These are phyloP conservation scores for Subacronicta megacephala DNA, from an alignment of 2,888 invertebrate species.

Conservation along the genomic window DNA sequence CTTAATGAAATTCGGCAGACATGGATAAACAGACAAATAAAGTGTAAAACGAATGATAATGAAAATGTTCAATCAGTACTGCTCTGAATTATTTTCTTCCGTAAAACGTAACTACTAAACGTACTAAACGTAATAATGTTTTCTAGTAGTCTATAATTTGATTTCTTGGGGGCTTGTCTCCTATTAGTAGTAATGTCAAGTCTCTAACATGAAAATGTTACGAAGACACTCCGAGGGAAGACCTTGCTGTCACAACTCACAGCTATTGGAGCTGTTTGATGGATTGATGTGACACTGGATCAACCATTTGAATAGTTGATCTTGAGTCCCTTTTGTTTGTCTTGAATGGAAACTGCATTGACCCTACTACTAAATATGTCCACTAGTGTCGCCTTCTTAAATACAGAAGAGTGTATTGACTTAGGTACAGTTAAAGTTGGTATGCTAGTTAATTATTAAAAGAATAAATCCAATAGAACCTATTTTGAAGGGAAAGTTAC, in stretches of 20 bases:
- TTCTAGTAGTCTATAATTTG: no score
- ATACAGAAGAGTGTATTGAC: background rate
- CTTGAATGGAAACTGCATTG: background rate
- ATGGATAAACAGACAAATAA: no score
- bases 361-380: background rate
- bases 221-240: slow-evolving; percentile 41
- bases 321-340: slow-evolving; percentile 19
- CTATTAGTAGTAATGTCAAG: slow-evolving; percentile 13
- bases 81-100: background rate
- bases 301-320: slow-evolving; percentile 34
- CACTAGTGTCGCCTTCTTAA: background rate
- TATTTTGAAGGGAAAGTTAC: no score
- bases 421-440: no score
- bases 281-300: slow-evolving; percentile 31
- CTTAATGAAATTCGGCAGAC: no score
- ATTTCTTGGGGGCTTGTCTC: slow-evolving; percentile 4
- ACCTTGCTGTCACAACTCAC: slow-evolving; percentile 43
- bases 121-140: no score
- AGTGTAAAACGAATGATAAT: no score
- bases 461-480: no score
- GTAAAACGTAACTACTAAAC: slow-evolving; percentile 2
- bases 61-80: background rate
- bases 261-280: slow-evolving; percentile 32
- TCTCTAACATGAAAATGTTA: slow-evolving; percentile 33
- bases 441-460: no score